phyloP scores from a whole-genome alignment of 1,140 invertebrate genomes.

The Tachypleus tridentatus region DNA sequence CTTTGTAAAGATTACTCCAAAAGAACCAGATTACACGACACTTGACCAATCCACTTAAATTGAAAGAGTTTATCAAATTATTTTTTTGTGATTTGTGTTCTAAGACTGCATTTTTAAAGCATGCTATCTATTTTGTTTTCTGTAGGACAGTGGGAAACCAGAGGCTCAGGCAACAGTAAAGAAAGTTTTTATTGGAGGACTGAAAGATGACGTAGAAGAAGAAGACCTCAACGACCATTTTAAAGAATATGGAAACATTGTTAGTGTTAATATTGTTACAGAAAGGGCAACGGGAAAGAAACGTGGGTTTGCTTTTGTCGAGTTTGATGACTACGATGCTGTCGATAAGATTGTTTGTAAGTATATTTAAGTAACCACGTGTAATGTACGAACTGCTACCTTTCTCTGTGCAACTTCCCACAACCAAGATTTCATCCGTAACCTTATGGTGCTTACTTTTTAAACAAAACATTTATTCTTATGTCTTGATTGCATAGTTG shows the following conservation, averaged over 20 bases:
- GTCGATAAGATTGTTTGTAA: constrained; percentile 76
- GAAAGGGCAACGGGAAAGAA: constrained; percentile 78
- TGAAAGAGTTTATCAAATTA: no score
- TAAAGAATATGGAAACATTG: constrained; percentile 59
- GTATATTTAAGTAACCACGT: neutral
- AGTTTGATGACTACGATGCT: constrained; percentile 92
- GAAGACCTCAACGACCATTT: constrained; percentile 76
- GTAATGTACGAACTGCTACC: no score
- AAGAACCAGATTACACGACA: no score
- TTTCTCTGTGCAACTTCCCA: no score
- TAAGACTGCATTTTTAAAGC: no score
- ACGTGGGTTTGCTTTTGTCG: constrained; percentile 85
- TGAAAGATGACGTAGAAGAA: constrained; percentile 77
- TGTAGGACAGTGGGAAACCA: constrained; percentile 69
- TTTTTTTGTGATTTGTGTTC: neutral
- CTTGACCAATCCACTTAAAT: no score
- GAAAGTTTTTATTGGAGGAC: constrained; percentile 84
- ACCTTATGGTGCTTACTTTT: no score
- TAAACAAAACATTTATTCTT: no score
- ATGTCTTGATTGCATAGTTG: no score
- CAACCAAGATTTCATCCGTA: no score
- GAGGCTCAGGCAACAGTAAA: constrained; percentile 89
- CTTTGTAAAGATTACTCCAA: no score
- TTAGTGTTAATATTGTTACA: constrained; percentile 72
- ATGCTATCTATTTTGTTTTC: constrained; percentile 3